A percentile compares a stretch with the other conserved stretches of the same genome.
Evolutionary conservation across 2,888 invertebrate species (phyloP).

Genomic region (Microctonus hyperodae): DNA sequence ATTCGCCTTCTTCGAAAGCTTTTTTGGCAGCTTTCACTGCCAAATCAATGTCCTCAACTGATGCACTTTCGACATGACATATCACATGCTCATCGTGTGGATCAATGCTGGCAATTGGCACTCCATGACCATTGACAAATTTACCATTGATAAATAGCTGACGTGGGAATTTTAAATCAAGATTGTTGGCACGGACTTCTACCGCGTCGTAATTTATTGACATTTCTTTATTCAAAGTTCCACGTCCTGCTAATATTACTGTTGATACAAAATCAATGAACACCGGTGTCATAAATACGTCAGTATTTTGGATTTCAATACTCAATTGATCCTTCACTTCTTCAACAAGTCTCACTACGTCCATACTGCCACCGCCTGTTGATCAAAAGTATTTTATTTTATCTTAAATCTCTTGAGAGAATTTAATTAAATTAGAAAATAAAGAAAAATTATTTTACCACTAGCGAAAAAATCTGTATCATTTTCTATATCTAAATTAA

Average conservation of each 20-base stretch:
- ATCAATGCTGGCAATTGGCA: slow-evolving; percentile 73
- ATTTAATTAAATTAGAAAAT: background rate
- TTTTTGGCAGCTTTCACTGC: slow-evolving; percentile 89
- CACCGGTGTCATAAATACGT: slow-evolving; percentile 91
- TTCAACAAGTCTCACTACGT: slow-evolving; percentile 91
- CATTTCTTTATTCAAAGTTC: slow-evolving; percentile 64
- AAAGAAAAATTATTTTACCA: too few species aligned
- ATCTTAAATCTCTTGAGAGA: background rate
- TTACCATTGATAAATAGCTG: slow-evolving; percentile 92
- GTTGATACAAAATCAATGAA: slow-evolving; percentile 81
- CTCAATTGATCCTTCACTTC: slow-evolving; percentile 85
- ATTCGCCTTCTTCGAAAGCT: slow-evolving; percentile 88
- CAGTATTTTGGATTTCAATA: slow-evolving; percentile 83
- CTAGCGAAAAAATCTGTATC: slow-evolving; percentile 90
- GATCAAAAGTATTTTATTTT: slow-evolving; percentile 18
- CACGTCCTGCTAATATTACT: slow-evolving; percentile 74
- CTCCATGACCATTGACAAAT: slow-evolving; percentile 80
- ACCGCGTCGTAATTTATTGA: slow-evolving; percentile 78
- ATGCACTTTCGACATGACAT: slow-evolving; percentile 77
- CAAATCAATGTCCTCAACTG: slow-evolving; percentile 80
- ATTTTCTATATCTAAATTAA: slow-evolving; percentile 74
- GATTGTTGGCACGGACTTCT: slow-evolving; percentile 81
- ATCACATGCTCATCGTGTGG: slow-evolving; percentile 85
- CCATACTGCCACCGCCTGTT: slow-evolving; percentile 89
- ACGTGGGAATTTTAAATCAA: slow-evolving; percentile 84